Conservation (phyloP, 2,797 vertebrate genomes). For the Silurus lanzhouensis region DNA sequence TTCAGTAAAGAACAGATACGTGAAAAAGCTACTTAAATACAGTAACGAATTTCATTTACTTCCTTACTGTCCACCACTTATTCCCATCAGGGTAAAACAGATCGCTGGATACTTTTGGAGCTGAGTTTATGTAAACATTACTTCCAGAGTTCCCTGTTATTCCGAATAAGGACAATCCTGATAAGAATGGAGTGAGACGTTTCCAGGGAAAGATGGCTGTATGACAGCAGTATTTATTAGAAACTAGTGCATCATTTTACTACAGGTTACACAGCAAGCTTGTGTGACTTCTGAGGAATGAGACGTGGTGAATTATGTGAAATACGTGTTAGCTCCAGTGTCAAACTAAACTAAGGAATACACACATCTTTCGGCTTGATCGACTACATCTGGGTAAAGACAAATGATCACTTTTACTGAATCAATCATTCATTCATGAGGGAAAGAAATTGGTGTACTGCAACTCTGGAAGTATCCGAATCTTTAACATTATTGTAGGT, state of each 20-base stretch:
- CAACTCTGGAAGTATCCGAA: not conserved
- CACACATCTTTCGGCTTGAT: not conserved
- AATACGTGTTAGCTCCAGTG: not conserved
- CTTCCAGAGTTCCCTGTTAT: not conserved
- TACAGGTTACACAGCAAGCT: not conserved
- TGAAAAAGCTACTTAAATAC: too few species aligned
- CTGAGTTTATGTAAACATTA: not conserved
- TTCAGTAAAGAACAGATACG: too few species aligned
- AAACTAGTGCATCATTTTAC: not conserved
- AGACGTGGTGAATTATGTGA: not conserved
- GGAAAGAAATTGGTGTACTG: not conserved
- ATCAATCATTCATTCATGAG: not conserved
- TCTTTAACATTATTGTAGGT: not conserved
- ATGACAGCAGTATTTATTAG: not conserved
- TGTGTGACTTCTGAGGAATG: not conserved
- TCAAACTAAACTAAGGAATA: not conserved
- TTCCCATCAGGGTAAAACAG: not conserved
- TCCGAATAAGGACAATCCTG: not conserved
- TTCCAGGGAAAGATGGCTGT: not conserved
- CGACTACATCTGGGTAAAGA: not conserved
- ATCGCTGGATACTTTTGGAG: not conserved
- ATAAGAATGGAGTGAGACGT: not conserved
- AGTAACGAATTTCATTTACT: too few species aligned
- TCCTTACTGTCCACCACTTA: too few species aligned
- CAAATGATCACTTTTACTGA: not conserved